These are phyloP conservation scores for Marronus borbonicus DNA, from an alignment of 2,888 invertebrate genomes.

Conservation along the genomic window DNA sequence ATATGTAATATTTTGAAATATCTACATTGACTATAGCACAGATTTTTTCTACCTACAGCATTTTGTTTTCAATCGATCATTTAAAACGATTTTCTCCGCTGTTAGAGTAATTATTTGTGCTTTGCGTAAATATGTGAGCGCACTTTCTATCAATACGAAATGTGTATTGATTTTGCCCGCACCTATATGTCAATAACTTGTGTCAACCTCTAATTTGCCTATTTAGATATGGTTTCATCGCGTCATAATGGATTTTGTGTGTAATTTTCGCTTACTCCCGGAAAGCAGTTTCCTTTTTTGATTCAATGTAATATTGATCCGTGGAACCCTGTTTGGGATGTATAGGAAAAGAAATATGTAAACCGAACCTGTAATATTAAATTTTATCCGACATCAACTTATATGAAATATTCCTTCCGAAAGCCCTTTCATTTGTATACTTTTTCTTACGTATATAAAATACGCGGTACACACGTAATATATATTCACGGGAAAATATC, in stretches of 20 bases:
- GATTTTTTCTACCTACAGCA: no score
- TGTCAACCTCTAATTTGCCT: conserved; percentile 15
- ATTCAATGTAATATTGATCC: conserved; percentile 1
- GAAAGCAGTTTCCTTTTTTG: not conserved
- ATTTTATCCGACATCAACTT: not conserved
- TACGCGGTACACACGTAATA: not conserved
- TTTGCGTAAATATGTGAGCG: not conserved
- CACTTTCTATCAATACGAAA: not conserved
- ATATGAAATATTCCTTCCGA: not conserved
- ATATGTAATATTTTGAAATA: no score
- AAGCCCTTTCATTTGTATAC: not conserved
- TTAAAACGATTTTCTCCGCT: no score
- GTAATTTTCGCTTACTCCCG: not conserved
- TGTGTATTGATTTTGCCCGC: conserved; percentile 7
- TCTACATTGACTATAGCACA: no score
- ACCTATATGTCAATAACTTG: not conserved
- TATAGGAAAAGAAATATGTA: not conserved
- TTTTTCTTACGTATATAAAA: not conserved
- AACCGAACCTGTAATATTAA: conserved; percentile 19
- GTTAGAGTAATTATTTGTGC: no score
- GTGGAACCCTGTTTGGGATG: not conserved
- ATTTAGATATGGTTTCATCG: not conserved
- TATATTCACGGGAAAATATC: not conserved
- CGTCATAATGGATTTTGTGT: conserved; percentile 10
- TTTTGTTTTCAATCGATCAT: no score